Conservation (phyloP, 2,888 invertebrate species). For the Calliscelio sp. region DNA sequence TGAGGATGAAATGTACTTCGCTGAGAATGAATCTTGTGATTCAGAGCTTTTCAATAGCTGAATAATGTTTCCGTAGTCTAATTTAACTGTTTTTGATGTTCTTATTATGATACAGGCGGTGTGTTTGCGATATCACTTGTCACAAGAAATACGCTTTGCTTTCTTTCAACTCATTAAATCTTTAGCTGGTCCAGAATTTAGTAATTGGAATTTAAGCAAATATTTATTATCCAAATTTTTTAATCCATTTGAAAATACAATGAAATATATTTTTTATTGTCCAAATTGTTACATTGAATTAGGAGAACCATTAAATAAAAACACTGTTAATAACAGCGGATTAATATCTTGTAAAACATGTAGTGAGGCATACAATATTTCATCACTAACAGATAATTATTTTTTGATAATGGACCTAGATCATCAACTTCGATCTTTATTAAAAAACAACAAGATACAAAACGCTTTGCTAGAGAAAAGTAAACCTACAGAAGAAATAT, state of each 20-base stretch:
- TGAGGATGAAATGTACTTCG: constrained; percentile 21
- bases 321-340: constrained; percentile 21
- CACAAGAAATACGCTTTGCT: constrained; percentile 35
- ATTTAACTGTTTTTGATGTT: constrained; percentile 44
- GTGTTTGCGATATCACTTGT: constrained; percentile 49
- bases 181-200: constrained; percentile 61
- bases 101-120: constrained; percentile 57
- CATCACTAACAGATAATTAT: constrained; percentile 45
- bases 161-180: constrained; percentile 44
- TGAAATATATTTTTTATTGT: constrained; percentile 52
- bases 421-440: constrained; percentile 29
- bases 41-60: constrained; percentile 37
- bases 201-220: constrained; percentile 37
- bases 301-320: constrained; percentile 5
- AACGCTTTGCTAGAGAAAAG: background rate
- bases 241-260: constrained; percentile 28
- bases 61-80: constrained; percentile 58
- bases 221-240: constrained; percentile 30
- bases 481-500: constrained; percentile 1
- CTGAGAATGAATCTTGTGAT: constrained; percentile 20
- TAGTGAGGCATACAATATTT: constrained; percentile 23
- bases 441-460: constrained; percentile 21
- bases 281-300: constrained; percentile 24
- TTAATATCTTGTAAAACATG: constrained; percentile 3
- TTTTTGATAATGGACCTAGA: constrained; percentile 33